Base-by-base conservation (phyloP, 2,797 vertebrate genomes). In the Botia kubotai region DNA sequence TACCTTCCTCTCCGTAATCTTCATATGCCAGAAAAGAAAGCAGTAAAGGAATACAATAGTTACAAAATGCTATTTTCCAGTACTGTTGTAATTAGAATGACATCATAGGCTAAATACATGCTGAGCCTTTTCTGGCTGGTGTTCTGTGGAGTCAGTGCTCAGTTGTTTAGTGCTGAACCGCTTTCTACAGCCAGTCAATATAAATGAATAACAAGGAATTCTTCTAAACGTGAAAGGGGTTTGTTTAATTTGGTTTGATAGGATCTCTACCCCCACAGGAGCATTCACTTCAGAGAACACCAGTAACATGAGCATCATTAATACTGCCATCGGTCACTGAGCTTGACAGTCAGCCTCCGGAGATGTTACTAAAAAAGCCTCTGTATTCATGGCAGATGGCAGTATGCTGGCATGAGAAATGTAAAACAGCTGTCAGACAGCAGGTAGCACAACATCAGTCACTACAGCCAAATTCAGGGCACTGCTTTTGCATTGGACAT, bases 1-100 rank as follows among this genome's bases (percentile, higher is more conserved):
- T 96, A 98, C 97, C 97, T 97, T 97, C 96, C 88, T 96, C 96
- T 82, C 94, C 94, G 0, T 90, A 89, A 79, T 97, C 96, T 91
- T 96, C 94, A 91, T 90, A 83, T 89, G 83, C 63, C 82, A 70
- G 88, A 87, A 94, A 93, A 86, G 83, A 92, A 89, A 92, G 90
- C 89, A 94, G 90, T 88, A 91, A 87, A 93, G 88, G 88, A 81
- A 86, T 43, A 89, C 62, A 80, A 67, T 36, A 92, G 79, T 89
- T 80, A 91, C 62, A 88, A 67, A 66, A 73, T 58, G 63, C 21
- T 16, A 63, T 55, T 65, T 16, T 14, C 50, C 10, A 21, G 39
- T 50, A 67, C n/a, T 17, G 39, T 16, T 71, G 12, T 67, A 72
- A 57, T 39, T 53, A 46, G 48, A 67, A 77, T 77, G 26, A 66